Evolutionary conservation across 2,113 vertebrate species (phyloP), one percentile per base, ranked within the genome.

Genomic region (Triplophysa rosa): DNA sequence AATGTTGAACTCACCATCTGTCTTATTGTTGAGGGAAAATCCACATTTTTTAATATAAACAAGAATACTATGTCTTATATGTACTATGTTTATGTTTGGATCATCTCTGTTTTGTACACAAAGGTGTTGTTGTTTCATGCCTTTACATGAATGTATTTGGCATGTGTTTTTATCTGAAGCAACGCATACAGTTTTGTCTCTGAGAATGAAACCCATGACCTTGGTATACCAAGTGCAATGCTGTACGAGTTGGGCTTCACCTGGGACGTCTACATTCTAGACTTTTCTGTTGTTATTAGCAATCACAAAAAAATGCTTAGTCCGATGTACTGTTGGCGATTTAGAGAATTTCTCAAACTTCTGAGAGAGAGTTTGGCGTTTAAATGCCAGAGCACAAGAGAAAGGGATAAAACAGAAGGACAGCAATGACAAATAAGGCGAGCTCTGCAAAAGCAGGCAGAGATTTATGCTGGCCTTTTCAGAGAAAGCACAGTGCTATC

Each of bases 381-480:
- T 29, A 17, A 23, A 47, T 40, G 33, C 54, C 37, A 33, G 54
- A 40, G 58, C 8, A 84, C 33, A 79, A 61, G 73, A n/a, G 52
- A 29, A 79, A 56, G 64, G 77, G 71, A 71, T 47, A 29, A 71
- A 80, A 82, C 83, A 63, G 23, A 78, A 75, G 58, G 84, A 91
- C 52, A 79, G 66, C 67, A 67, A 59, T 67, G 77, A 82, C 78
- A 82, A 82, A 78, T 76, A 82, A 81, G 64, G 58, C 42, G 54
- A 66, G 56, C 68, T 52, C 77, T 67, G 67, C 69, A 84, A 85
- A 89, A 92, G 88, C 84, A 87, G 88, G 86, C 88, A 83, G 82
- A 91, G 91, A 93, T 92, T 93, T 92, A 93, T 89, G 85, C 78
- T 75, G 62, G 86, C 89, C 87, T 89, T 89, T 91, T 91, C 88